phyloP scores from a whole-genome alignment of 2,888 invertebrate species.

The Gymnosoma rotundatum region DNA sequence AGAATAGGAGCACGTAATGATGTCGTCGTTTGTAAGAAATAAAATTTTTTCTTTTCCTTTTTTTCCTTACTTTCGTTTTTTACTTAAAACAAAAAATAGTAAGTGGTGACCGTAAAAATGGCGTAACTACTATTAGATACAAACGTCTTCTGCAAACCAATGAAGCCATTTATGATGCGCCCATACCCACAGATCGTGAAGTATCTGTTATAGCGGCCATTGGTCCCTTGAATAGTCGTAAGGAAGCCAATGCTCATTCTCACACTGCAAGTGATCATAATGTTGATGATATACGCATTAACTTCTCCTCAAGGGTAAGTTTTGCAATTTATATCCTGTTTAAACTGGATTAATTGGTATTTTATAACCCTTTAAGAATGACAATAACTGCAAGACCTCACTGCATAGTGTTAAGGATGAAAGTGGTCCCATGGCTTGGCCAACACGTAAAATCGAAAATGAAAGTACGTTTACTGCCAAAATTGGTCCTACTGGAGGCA shows the following conservation, averaged over 20 bases:
- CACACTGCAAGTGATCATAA: constrained; percentile 81
- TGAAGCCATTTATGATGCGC: constrained; percentile 88
- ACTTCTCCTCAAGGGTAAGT: constrained; percentile 86
- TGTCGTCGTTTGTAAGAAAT: constrained; percentile 84
- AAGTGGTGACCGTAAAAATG: constrained; percentile 89
- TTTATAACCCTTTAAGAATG: constrained; percentile 83
- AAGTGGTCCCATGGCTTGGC: constrained; percentile 87
- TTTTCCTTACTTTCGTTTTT: neutral
- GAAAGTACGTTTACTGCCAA: constrained; percentile 87
- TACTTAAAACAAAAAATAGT: constrained; percentile 80
- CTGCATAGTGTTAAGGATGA: constrained; percentile 85
- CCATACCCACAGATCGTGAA: constrained; percentile 86
- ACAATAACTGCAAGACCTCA: constrained; percentile 88
- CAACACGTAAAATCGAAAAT: constrained; percentile 85
- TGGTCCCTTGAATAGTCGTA: constrained; percentile 90
- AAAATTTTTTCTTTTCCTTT: neutral
- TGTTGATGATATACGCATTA: constrained; percentile 88
- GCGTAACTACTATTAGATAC: constrained; percentile 91
- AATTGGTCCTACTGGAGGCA: constrained; percentile 93
- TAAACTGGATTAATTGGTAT: neutral
- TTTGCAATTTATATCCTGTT: neutral
- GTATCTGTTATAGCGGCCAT: constrained; percentile 94
- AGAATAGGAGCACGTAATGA: constrained; percentile 91
- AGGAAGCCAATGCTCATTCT: constrained; percentile 93
- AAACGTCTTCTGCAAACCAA: constrained; percentile 89